Percentiles rank a stretch among this genome's conserved stretches.
phyloP scores from a whole-genome alignment of 2,113 vertebrate genomes.

The Oophaga pumilio region DNA sequence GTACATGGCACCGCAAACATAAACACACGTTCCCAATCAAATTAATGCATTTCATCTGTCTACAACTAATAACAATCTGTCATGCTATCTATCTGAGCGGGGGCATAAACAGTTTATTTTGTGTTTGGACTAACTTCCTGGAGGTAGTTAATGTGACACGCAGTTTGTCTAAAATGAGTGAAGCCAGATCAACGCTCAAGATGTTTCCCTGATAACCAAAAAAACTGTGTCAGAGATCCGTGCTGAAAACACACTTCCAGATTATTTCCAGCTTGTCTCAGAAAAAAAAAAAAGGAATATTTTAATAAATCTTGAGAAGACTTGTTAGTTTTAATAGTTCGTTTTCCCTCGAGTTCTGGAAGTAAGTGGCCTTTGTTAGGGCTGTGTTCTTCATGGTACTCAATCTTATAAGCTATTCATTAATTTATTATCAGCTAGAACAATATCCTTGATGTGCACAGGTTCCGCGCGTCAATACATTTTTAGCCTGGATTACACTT shows the following conservation, averaged over 20 bases:
- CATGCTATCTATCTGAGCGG: conserved; percentile 88
- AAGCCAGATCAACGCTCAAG: conserved; percentile 93
- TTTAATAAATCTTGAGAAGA: conserved; percentile 5
- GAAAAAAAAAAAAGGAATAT: conserved; percentile 60
- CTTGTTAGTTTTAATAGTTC: background rate
- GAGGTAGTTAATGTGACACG: conserved; percentile 91
- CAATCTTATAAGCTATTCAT: background rate
- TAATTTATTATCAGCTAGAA: background rate
- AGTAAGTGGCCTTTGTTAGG: background rate
- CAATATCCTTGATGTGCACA: background rate
- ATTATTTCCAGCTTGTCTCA: conserved; percentile 68
- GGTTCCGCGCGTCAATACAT: no score
- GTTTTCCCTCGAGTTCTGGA: background rate
- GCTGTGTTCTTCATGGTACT: background rate
- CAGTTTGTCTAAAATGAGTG: conserved; percentile 91
- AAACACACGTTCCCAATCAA: conserved; percentile 89
- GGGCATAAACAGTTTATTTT: conserved; percentile 98
- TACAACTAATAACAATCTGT: conserved; percentile 89
- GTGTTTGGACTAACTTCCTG: conserved; percentile 98
- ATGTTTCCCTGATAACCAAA: conserved; percentile 94
- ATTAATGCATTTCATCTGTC: conserved; percentile 90
- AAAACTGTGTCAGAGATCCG: conserved; percentile 78
- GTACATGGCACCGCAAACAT: conserved; percentile 82
- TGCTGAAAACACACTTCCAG: conserved; percentile 70
- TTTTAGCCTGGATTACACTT: no score